phyloP scores from a whole-genome alignment of 2,113 vertebrate genomes.

The Tichodroma muraria region DNA sequence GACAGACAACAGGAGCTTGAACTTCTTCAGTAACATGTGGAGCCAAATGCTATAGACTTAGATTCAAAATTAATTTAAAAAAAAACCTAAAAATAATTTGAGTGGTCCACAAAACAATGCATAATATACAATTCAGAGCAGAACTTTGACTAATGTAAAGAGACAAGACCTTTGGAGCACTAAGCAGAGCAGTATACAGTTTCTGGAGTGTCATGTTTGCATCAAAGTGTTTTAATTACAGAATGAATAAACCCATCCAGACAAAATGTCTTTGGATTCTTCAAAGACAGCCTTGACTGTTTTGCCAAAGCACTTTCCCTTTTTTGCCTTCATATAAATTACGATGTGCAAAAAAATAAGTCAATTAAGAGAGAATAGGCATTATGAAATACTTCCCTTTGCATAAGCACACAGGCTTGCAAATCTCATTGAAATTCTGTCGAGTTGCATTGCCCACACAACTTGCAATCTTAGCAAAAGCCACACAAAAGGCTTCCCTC shows the following conservation, averaged over 20 bases:
- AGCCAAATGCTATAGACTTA: not conserved
- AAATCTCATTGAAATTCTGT: slow-evolving; percentile 15
- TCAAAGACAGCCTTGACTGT: not conserved
- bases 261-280: not conserved
- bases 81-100: not conserved
- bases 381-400: not conserved
- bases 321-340: not conserved
- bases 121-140: not conserved
- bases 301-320: not conserved
- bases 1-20: not conserved
- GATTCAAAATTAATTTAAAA: not conserved
- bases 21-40: not conserved
- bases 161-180: not conserved
- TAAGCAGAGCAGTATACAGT: not conserved
- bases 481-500: slow-evolving; percentile 35
- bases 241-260: not conserved
- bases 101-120: not conserved
- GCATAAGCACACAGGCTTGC: not conserved
- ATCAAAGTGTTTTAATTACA: slow-evolving; percentile 4
- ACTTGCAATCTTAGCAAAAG: not conserved
- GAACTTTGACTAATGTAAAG: not conserved
- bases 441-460: slow-evolving; percentile 8
- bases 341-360: not conserved
- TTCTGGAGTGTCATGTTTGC: not conserved
- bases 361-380: not conserved